Percentiles rank a stretch among this genome's conserved stretches.
Evolutionary conservation across 2,888 invertebrate genomes (phyloP).

Genomic region (Perizoma affinitatum): DNA sequence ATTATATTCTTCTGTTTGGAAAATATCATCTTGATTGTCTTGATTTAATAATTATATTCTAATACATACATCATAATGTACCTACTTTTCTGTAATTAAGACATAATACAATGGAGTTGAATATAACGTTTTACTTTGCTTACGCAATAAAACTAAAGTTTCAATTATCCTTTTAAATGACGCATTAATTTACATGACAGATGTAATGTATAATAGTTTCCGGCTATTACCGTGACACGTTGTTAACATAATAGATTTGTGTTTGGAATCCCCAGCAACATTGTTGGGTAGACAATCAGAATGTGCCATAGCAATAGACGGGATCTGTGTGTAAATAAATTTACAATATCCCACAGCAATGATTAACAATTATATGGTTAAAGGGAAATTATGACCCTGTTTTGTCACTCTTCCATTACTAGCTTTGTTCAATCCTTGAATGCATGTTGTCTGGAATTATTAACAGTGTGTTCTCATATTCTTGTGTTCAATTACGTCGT

Average conservation of each 20-base stretch:
- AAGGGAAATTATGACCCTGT: background rate
- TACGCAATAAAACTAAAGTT: too few relatives aligned
- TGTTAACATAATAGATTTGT: background rate
- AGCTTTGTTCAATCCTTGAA: background rate
- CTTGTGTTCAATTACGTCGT: too few relatives aligned
- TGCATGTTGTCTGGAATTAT: background rate
- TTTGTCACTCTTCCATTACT: background rate
- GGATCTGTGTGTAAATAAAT: background rate
- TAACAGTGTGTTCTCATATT: too few relatives aligned
- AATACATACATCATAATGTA: too few relatives aligned
- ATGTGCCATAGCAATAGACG: slow-evolving; percentile 2
- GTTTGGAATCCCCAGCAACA: too few relatives aligned
- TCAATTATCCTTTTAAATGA: slow-evolving; percentile 24
- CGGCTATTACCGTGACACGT: background rate
- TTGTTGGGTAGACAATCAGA: background rate
- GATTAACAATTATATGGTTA: background rate
- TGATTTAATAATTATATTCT: too few relatives aligned
- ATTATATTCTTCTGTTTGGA: too few relatives aligned
- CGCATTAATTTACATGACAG: slow-evolving; percentile 10
- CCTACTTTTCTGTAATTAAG: too few relatives aligned
- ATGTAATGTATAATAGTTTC: background rate
- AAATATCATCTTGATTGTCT: too few relatives aligned
- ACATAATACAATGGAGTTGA: too few relatives aligned
- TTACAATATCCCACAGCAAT: background rate
- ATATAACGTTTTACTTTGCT: too few relatives aligned